Conservation (phyloP, 1,140 invertebrate genomes). For the Drosophila truncata region DNA sequence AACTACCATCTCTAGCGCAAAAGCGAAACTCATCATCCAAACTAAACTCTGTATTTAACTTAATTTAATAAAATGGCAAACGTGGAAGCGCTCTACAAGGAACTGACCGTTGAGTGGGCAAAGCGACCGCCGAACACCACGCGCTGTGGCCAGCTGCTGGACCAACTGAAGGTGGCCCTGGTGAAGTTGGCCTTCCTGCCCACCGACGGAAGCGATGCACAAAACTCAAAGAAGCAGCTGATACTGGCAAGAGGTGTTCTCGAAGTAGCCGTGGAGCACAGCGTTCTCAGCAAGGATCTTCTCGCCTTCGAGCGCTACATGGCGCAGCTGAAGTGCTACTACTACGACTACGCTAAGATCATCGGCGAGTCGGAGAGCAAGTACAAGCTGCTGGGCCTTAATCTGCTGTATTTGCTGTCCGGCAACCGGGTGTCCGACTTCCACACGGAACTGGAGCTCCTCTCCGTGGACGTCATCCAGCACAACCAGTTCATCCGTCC, state of each 20-base stretch:
- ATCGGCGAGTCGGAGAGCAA: conserved; percentile 97
- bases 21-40: conserved; percentile 74
- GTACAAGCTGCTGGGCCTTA: conserved; percentile 97
- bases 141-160: conserved; percentile 90
- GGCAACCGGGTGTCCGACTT: conserved; percentile 99
- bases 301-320: conserved; percentile 98
- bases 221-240: conserved; percentile 91
- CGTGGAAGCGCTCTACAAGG: conserved; percentile 89
- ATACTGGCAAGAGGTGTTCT: conserved; percentile 95
- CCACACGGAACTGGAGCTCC: conserved; percentile 98
- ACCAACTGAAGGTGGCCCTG: conserved; percentile 92
- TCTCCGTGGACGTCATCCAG: conserved; percentile 97
- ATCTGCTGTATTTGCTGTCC: conserved; percentile 97
- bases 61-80: conserved; percentile 50
- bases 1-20: conserved; percentile 48
- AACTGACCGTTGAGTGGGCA: conserved; percentile 91
- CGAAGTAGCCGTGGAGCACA: conserved; percentile 98
- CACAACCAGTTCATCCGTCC: conserved; percentile 97
- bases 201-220: conserved; percentile 90
- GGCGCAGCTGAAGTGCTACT: conserved; percentile 98
- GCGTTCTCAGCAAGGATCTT: conserved; percentile 95
- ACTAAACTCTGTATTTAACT: conserved; percentile 14
- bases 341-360: conserved; percentile 97
- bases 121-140: conserved; percentile 89
- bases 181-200: conserved; percentile 95